Conservation (phyloP, 2,113 vertebrate species). For the Procavia capensis region DNA sequence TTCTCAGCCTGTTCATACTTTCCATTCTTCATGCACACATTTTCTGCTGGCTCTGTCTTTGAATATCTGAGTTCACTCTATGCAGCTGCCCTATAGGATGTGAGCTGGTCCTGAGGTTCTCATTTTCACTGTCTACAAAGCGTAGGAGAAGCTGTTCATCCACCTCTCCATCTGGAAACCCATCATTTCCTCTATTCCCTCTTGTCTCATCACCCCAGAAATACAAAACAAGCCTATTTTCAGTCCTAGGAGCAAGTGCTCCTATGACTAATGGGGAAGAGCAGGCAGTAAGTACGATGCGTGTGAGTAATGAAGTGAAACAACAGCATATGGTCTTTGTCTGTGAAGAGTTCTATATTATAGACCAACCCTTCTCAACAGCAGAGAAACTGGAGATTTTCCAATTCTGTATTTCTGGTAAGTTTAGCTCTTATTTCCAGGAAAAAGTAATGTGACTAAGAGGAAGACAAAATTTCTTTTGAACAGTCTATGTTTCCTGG, state of each 20-base stretch:
- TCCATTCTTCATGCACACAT: not conserved
- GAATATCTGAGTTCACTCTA: not conserved
- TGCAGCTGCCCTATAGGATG: too few species aligned
- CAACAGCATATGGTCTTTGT: not conserved
- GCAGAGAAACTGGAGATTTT: not conserved
- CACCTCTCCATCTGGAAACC: not conserved
- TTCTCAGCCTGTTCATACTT: not conserved
- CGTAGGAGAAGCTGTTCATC: not conserved
- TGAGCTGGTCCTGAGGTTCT: not conserved
- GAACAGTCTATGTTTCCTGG: not conserved
- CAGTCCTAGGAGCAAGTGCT: not conserved
- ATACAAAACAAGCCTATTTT: not conserved
- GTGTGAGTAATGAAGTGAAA: not conserved
- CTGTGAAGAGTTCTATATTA: not conserved
- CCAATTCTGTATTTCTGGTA: not conserved
- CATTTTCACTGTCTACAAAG: not conserved
- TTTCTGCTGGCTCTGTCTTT: not conserved
- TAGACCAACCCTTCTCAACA: not conserved
- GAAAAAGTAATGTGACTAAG: not conserved
- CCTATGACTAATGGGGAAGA: not conserved
- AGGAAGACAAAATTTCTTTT: not conserved
- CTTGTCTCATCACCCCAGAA: not conserved
- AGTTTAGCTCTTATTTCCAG: not conserved
- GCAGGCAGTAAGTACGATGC: not conserved
- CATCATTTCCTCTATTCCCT: not conserved